These are phyloP conservation scores for Turdus rufiventris DNA, from an alignment of 2,113 vertebrate genomes.

Conservation along the genomic window DNA sequence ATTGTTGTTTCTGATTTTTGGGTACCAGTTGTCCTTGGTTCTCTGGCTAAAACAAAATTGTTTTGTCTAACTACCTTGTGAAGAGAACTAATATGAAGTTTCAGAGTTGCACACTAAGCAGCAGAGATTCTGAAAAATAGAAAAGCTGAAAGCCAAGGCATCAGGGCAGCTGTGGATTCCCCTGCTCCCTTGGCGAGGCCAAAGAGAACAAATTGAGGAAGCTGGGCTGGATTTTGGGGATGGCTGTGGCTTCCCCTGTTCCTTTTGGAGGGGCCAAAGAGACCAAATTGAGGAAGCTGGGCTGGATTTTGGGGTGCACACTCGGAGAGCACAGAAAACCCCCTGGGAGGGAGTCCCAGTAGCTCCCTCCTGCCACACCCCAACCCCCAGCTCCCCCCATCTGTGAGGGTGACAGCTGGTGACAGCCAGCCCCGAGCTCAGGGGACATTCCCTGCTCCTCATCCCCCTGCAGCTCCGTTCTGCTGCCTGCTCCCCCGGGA, in stretches of 20 bases:
- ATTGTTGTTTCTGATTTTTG: too few species aligned
- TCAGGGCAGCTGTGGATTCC: background rate
- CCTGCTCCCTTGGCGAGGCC: background rate
- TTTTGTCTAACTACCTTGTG: too few species aligned
- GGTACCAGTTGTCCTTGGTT: too few species aligned
- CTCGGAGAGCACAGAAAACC: rapidly evolving
- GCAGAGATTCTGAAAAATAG: too few species aligned
- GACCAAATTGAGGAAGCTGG: background rate
- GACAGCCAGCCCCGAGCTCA: background rate
- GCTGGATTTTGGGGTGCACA: background rate
- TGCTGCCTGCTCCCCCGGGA: background rate
- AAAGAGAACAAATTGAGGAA: background rate
- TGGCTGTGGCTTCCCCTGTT: background rate
- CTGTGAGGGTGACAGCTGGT: too few species aligned
- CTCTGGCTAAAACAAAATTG: too few species aligned
- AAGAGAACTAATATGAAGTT: too few species aligned
- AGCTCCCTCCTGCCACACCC: too few species aligned
- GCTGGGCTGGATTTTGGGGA: background rate
- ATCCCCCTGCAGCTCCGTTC: background rate
- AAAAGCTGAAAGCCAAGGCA: too few species aligned
- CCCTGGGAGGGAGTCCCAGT: background rate
- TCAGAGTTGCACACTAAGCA: too few species aligned
- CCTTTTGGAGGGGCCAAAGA: background rate
- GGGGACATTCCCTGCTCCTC: background rate
- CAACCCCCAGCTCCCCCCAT: background rate